A percentile compares a stretch with the other conserved stretches of the same genome.
Evolutionary conservation across 2,797 vertebrate species (phyloP).

Genomic region (Limosa lapponica): DNA sequence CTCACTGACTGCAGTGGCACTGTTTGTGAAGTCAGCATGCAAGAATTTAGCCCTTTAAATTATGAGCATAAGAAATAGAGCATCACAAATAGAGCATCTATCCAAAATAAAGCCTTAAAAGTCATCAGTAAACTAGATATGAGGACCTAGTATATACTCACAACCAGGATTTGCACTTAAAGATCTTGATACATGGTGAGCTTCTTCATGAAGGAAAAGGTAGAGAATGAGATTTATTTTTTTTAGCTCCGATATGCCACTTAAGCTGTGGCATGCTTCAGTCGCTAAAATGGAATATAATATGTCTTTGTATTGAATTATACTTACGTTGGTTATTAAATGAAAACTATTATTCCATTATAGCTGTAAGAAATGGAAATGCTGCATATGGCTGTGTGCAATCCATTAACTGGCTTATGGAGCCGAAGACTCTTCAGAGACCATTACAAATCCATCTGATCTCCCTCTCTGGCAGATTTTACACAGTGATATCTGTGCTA

Average conservation of each 20-base stretch:
- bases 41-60: background rate
- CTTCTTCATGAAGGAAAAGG: background rate
- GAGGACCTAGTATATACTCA: background rate
- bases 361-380: background rate
- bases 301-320: slow-evolving; percentile 40
- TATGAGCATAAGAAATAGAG: background rate
- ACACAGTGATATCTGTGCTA: background rate
- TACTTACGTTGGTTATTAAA: slow-evolving; percentile 48
- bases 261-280: slow-evolving; percentile 9
- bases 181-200: background rate
- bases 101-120: background rate
- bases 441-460: slow-evolving; percentile 25
- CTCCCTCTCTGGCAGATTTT: background rate
- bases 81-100: background rate
- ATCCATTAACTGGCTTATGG: slow-evolving; percentile 24
- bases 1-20: background rate
- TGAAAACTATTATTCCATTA: slow-evolving; percentile 56
- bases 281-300: background rate
- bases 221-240: accelerated
- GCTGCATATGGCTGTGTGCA: slow-evolving; percentile 12
- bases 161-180: background rate
- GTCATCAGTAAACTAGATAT: background rate
- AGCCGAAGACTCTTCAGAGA: slow-evolving; percentile 28
- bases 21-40: background rate
- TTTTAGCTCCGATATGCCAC: background rate